These are phyloP conservation scores for Hemithea aestivaria DNA, from an alignment of 2,888 invertebrate genomes.

Conservation along the genomic window DNA sequence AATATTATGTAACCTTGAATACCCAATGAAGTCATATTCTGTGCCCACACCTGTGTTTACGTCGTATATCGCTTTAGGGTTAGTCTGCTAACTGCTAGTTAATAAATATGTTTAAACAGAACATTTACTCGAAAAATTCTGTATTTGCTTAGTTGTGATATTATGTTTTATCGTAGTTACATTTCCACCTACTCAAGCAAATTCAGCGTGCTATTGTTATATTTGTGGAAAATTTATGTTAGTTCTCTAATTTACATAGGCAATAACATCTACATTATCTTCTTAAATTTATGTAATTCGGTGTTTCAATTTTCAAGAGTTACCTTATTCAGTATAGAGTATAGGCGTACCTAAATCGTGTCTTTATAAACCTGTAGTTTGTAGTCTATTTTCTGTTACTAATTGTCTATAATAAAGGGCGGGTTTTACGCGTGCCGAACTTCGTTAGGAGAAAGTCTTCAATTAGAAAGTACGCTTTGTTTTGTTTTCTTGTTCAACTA, in stretches of 20 bases:
- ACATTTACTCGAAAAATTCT: constrained; percentile 12
- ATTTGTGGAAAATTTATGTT: too few species aligned
- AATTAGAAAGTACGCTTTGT: constrained; percentile 65
- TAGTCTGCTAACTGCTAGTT: constrained; percentile 29
- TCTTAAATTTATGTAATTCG: too few species aligned
- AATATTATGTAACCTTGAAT: constrained; percentile 54
- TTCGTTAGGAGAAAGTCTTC: constrained; percentile 61
- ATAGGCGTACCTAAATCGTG: too few species aligned
- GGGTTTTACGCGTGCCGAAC: constrained; percentile 50
- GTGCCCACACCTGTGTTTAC: constrained; percentile 59
- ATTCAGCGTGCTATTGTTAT: too few species aligned
- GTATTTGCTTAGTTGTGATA: constrained; percentile 5
- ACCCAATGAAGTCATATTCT: constrained; percentile 31
- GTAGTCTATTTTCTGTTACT: constrained; percentile 31
- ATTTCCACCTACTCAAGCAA: too few species aligned
- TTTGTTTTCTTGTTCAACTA: constrained; percentile 54
- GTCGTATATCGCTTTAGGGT: constrained; percentile 41
- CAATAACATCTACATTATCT: too few species aligned
- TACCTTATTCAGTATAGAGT: too few species aligned
- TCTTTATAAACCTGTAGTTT: constrained; percentile 28
- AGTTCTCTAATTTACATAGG: too few species aligned
- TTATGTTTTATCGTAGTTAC: too few species aligned
- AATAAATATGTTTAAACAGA: constrained; percentile 12
- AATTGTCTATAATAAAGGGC: constrained; percentile 57
- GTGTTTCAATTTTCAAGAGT: too few species aligned